Evolutionary conservation across 2,113 vertebrate species (phyloP).

Genomic region (Thamnaconus septentrionalis): DNA sequence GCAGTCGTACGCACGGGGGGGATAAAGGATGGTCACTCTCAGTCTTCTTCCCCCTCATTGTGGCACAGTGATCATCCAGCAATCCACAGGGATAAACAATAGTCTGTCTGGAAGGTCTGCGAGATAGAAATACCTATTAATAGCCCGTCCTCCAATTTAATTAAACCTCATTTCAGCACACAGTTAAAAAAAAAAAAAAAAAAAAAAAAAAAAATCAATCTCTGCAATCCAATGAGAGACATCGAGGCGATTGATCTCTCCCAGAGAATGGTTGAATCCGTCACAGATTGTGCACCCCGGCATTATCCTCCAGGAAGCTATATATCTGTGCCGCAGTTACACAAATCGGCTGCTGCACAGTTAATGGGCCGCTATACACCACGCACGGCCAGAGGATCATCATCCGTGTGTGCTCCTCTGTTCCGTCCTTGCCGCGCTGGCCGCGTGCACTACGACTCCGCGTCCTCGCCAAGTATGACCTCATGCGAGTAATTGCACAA

Average conservation of each 20-base stretch:
- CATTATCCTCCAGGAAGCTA: slow-evolving; percentile 16
- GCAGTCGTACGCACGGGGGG: too few relatives aligned
- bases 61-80: too few relatives aligned
- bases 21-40: too few relatives aligned
- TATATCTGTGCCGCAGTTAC: slow-evolving; percentile 28
- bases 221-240: slow-evolving; percentile 23
- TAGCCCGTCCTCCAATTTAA: slow-evolving; percentile 30
- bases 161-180: slow-evolving; percentile 40
- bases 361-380: slow-evolving; percentile 26
- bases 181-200: slow-evolving; percentile 14
- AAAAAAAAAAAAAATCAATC: slow-evolving; percentile 38
- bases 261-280: slow-evolving; percentile 26
- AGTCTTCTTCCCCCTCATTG: too few relatives aligned
- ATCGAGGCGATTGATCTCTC: slow-evolving; percentile 15
- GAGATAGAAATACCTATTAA: slow-evolving; percentile 38
- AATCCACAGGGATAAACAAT: background rate
- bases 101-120: slow-evolving; percentile 3
- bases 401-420: slow-evolving; percentile 1
- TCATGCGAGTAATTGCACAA: too few relatives aligned
- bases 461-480: too few relatives aligned
- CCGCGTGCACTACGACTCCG: background rate
- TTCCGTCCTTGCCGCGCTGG: slow-evolving; percentile 4
- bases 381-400: slow-evolving; percentile 6
- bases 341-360: slow-evolving; percentile 11
- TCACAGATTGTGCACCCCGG: slow-evolving; percentile 21